Percentiles rank a stretch among this genome's conserved stretches.
phyloP scores from a whole-genome alignment of 1,140 invertebrate genomes.

The Vanessa atalanta region DNA sequence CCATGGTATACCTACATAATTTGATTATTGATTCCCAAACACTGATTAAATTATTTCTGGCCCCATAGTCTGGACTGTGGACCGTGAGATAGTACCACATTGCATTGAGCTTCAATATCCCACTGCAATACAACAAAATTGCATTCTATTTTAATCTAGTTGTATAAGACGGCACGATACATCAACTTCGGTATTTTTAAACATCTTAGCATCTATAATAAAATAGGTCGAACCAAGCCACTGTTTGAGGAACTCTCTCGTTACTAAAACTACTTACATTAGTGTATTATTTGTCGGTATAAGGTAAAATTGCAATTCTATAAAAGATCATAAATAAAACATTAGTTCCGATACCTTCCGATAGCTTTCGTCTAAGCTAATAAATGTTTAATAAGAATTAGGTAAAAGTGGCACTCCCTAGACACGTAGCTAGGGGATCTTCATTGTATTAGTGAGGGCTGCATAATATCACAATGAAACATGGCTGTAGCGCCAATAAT shows the following conservation, averaged over 20 bases:
- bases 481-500: constrained; percentile 43
- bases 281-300: constrained; percentile 42
- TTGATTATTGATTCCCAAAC: constrained; percentile 67
- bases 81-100: constrained; percentile 21
- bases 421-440: constrained; percentile 47
- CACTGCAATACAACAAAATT: constrained; percentile 40
- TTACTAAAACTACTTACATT: constrained; percentile 32
- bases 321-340: constrained; percentile 77
- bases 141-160: constrained; percentile 45
- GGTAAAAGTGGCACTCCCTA: constrained; percentile 70
- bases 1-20: constrained; percentile 53
- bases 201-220: constrained; percentile 22
- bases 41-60: constrained; percentile 66
- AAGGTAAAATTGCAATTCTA: constrained; percentile 66
- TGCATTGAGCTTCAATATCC: constrained; percentile 20
- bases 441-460: constrained; percentile 72
- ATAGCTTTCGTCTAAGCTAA: constrained; percentile 76
- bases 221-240: constrained; percentile 23
- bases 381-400: constrained; percentile 80
- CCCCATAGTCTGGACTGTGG: constrained; percentile 10
- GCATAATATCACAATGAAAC: constrained; percentile 71
- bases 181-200: constrained; percentile 25
- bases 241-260: constrained; percentile 3
- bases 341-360: constrained; percentile 60
- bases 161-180: constrained; percentile 19